phyloP scores from a whole-genome alignment of 2,113 vertebrate genomes.

The Andinoacara biseriatus region DNA sequence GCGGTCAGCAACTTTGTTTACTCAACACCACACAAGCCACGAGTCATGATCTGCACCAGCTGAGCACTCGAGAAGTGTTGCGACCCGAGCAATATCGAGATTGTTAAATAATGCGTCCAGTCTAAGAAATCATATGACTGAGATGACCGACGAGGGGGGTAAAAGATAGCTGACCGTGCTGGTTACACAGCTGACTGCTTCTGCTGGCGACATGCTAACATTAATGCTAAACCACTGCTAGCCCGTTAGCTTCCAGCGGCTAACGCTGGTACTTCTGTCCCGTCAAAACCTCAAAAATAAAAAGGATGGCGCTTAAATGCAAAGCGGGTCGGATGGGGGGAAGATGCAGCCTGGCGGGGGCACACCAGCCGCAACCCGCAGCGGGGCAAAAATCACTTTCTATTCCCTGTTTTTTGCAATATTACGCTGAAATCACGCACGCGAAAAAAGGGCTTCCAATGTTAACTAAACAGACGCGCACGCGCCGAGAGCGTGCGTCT shows the following conservation, averaged over 20 bases:
- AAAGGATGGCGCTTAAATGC: not conserved
- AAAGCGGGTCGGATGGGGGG: not conserved
- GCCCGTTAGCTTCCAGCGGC: constrained; percentile 62
- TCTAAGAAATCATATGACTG: not conserved
- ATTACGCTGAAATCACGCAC: constrained; percentile 47
- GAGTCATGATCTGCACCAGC: constrained; percentile 29
- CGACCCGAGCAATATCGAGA: not conserved
- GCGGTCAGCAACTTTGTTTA: constrained; percentile 69
- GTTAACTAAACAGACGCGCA: constrained; percentile 61
- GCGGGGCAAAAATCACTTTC: not conserved
- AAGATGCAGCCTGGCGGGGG: not conserved
- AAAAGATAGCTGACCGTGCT: not conserved
- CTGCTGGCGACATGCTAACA: constrained; percentile 58
- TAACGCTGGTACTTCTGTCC: constrained; percentile 39
- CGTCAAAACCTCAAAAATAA: constrained; percentile 49
- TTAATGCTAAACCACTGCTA: constrained; percentile 57
- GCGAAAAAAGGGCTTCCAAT: constrained; percentile 42
- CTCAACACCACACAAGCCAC: constrained; percentile 29
- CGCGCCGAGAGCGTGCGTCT: constrained; percentile 55
- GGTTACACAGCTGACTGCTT: not conserved
- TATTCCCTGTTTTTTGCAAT: constrained; percentile 33
- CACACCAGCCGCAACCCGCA: not conserved
- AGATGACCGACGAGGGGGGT: not conserved
- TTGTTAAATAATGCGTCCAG: not conserved
- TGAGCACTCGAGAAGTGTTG: not conserved